A percentile compares a stretch with the other conserved stretches of the same genome.
phyloP scores from a whole-genome alignment of 2,888 invertebrate genomes.

The Cepaea hortensis region DNA sequence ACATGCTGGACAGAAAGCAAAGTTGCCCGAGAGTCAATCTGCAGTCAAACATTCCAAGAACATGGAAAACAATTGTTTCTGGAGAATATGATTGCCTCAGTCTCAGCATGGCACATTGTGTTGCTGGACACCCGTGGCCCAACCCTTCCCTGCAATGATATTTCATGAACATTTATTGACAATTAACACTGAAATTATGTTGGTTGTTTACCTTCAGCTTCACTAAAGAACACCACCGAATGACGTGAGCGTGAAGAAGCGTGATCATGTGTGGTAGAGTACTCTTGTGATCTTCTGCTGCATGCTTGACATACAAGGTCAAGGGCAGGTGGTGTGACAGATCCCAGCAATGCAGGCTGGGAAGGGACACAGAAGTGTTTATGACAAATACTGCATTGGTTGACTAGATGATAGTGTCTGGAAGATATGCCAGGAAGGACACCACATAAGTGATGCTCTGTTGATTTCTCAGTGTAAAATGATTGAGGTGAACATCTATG shows the following conservation, averaged over 20 bases:
- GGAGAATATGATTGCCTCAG: too few relatives aligned
- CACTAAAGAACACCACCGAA: conserved; percentile 58
- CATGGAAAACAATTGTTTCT: too few relatives aligned
- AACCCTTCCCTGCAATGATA: background rate
- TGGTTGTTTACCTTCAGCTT: conserved; percentile 54
- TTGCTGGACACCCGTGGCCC: too few relatives aligned
- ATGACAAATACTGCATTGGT: conserved; percentile 29
- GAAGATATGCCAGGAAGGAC: background rate
- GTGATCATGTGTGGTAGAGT: background rate
- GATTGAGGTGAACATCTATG: background rate
- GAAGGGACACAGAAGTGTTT: background rate
- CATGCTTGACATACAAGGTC: conserved; percentile 41
- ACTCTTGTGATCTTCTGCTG: conserved; percentile 10
- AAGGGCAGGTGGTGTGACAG: background rate
- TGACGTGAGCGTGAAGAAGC: conserved; percentile 33
- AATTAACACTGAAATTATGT: background rate
- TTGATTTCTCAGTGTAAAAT: background rate
- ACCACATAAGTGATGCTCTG: background rate
- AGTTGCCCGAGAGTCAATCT: too few relatives aligned
- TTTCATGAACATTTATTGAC: background rate
- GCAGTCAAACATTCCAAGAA: too few relatives aligned
- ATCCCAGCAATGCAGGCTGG: conserved; percentile 16
- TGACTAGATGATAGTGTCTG: conserved; percentile 16
- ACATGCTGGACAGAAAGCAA: too few relatives aligned
- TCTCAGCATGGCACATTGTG: too few relatives aligned